Evolutionary conservation across 2,113 vertebrate species (phyloP).

Genomic region (Hydropotes inermis): DNA sequence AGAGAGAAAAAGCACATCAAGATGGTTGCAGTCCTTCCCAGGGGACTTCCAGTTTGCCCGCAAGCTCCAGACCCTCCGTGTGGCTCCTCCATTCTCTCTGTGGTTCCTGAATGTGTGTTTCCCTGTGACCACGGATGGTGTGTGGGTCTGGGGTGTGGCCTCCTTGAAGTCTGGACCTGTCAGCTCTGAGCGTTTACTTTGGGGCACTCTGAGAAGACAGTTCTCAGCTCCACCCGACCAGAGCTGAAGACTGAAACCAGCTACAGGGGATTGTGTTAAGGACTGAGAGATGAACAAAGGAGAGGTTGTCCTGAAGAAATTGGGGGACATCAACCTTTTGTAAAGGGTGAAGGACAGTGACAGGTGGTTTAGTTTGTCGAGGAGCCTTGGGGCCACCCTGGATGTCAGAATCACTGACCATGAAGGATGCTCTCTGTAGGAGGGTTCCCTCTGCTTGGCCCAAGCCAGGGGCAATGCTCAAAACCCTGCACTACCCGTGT

Average conservation of each 20-base stretch:
- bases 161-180: not conserved
- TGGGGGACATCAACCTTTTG: not conserved
- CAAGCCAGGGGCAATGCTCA: not conserved
- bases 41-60: rapidly evolving
- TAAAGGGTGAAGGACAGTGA: too few species aligned
- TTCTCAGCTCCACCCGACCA: too few species aligned
- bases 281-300: not conserved
- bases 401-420: rapidly evolving
- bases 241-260: not conserved
- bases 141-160: not conserved
- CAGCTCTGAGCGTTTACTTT: not conserved
- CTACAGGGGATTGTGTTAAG: not conserved
- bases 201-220: not conserved
- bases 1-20: not conserved
- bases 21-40: too few species aligned
- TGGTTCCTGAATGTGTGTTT: not conserved
- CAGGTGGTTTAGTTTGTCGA: not conserved
- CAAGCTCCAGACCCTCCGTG: rapidly evolving
- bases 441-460: not conserved
- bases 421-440: rapidly evolving
- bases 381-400: not conserved
- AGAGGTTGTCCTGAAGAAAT: not conserved
- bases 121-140: rapidly evolving
- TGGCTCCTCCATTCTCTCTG: not conserved
- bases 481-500: too few species aligned